Evolutionary conservation across 1,140 invertebrate species (phyloP).

Genomic region (Caerostris extrusa): DNA sequence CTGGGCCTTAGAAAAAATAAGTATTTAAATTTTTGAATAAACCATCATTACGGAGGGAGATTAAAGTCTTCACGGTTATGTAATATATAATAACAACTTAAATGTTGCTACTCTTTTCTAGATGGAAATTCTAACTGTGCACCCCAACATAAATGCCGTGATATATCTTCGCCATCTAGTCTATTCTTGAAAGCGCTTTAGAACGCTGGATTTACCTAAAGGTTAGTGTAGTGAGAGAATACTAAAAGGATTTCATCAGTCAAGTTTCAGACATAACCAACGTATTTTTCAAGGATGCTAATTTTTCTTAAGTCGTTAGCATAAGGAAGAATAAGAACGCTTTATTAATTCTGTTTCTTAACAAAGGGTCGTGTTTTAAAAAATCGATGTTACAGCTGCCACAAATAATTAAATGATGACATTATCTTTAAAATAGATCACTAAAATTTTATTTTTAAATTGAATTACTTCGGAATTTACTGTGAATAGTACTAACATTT

Average conservation of each 20-base stretch:
- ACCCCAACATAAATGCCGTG: constrained; percentile 22
- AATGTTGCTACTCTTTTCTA: not conserved
- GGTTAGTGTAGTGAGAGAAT: not conserved
- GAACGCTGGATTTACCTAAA: not conserved
- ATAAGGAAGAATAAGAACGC: not conserved
- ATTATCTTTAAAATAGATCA: not conserved
- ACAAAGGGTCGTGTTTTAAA: not conserved
- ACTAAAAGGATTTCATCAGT: constrained; percentile 14
- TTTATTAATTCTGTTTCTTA: constrained; percentile 8
- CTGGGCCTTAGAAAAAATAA: constrained; percentile 3
- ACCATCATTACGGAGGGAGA: constrained; percentile 50
- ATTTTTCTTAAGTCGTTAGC: not conserved
- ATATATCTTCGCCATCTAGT: constrained; percentile 43
- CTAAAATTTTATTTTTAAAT: not conserved
- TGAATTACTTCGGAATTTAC: too few species aligned
- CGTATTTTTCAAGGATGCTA: not conserved
- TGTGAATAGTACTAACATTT: too few species aligned
- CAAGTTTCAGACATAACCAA: not conserved
- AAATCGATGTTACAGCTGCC: not conserved
- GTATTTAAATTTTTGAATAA: constrained; percentile 50
- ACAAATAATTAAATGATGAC: not conserved
- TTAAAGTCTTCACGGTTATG: constrained; percentile 43
- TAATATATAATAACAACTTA: constrained; percentile 11
- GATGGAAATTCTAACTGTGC: not conserved
- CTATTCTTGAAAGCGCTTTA: constrained; percentile 13